A percentile compares a stretch with the other conserved stretches of the same genome.
Conservation (phyloP, 1,140 invertebrate genomes). For the Globodera ellingtonae region DNA sequence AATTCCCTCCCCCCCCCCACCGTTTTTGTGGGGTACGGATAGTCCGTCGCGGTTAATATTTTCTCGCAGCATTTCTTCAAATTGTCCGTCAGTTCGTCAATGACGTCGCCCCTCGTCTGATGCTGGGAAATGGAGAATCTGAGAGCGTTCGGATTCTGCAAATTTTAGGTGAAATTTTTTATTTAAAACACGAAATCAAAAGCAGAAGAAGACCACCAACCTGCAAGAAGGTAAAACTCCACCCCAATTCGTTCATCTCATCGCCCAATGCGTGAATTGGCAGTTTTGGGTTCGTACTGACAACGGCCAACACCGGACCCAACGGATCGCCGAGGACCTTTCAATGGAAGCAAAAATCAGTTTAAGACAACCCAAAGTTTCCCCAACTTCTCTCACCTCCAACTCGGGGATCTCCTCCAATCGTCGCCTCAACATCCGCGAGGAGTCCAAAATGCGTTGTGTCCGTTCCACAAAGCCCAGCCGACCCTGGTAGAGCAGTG, state of each 20-base stretch:
- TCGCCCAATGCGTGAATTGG: slow-evolving; percentile 43
- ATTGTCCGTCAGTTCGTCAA: slow-evolving; percentile 48
- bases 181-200: too few species aligned
- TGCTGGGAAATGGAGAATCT: slow-evolving; percentile 44
- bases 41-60: slow-evolving; percentile 37
- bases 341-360: background rate
- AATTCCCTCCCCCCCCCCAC: slow-evolving; percentile 17
- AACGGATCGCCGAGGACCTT: slow-evolving; percentile 42
- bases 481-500: slow-evolving; percentile 48
- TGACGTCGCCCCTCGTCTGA: slow-evolving; percentile 40
- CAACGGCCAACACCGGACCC: slow-evolving; percentile 43
- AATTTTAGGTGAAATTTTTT: background rate
- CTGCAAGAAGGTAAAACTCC: slow-evolving; percentile 47
- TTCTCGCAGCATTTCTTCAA: slow-evolving; percentile 46
- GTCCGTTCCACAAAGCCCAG: slow-evolving; percentile 53
- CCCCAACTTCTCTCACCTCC: slow-evolving; percentile 29
- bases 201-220: background rate
- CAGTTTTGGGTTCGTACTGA: slow-evolving; percentile 45
- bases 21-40: slow-evolving; percentile 45
- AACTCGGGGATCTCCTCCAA: slow-evolving; percentile 37
- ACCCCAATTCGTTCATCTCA: slow-evolving; percentile 53
- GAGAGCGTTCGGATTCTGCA: slow-evolving; percentile 44
- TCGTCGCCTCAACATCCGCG: slow-evolving; percentile 28
- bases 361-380: background rate
- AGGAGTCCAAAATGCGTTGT: slow-evolving; percentile 45